Evolutionary conservation across 2,888 invertebrate genomes (phyloP).

Genomic region (Dicyrtoma fusca): DNA sequence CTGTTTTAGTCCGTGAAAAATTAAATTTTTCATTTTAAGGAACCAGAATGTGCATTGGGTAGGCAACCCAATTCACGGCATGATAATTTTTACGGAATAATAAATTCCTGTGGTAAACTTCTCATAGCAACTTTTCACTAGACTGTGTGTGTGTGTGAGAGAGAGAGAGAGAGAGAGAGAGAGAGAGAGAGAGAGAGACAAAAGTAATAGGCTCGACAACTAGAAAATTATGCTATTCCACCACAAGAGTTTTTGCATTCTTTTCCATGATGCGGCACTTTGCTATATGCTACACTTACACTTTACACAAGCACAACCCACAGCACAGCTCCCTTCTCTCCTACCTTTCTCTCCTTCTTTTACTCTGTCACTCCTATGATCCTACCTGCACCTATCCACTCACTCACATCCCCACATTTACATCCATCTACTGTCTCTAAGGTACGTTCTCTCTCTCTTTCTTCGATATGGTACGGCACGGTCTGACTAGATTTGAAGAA

Average conservation of each 20-base stretch:
- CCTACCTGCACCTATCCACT: no score
- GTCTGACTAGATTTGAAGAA: not conserved
- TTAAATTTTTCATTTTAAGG: constrained; percentile 57
- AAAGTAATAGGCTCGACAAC: constrained; percentile 53
- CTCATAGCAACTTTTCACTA: constrained; percentile 25
- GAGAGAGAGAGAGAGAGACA: constrained; percentile 40
- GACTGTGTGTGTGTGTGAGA: not conserved
- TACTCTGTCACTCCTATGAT: no score
- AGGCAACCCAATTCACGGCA: constrained; percentile 55
- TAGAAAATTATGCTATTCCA: constrained; percentile 56
- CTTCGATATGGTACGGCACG: no score
- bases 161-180: not conserved
- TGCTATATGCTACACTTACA: not conserved
- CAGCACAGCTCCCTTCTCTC: constrained; percentile 40
- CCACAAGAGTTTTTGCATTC: constrained; percentile 30
- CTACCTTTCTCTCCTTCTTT: not conserved
- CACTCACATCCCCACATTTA: not conserved
- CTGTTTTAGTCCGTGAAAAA: constrained; percentile 57
- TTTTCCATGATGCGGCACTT: constrained; percentile 14
- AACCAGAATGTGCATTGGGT: constrained; percentile 46
- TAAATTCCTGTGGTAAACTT: constrained; percentile 57
- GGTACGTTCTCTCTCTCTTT: not conserved
- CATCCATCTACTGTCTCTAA: not conserved
- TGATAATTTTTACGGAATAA: constrained; percentile 57
- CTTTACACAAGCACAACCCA: not conserved